Evolutionary conservation across 2,797 vertebrate genomes (phyloP).

Genomic region (Hydrophis major): DNA sequence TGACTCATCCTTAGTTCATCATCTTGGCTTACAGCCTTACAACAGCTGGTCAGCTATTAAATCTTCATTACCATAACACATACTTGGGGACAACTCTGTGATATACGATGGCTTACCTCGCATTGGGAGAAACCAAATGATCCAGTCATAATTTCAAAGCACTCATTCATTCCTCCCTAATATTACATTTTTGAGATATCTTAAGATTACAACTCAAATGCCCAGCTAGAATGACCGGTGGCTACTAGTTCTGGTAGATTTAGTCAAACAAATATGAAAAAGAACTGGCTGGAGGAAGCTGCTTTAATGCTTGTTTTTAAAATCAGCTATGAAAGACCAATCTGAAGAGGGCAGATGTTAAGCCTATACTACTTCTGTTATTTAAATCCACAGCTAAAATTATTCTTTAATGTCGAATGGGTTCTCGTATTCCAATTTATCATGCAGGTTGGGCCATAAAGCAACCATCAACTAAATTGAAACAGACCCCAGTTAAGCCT

Average conservation of each 20-base stretch:
- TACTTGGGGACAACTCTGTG: neutral
- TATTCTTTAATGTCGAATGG: neutral
- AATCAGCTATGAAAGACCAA: neutral
- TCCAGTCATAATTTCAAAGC: neutral
- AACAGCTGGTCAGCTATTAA: too few relatives aligned
- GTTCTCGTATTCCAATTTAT: neutral
- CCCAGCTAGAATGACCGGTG: neutral
- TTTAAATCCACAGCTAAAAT: neutral
- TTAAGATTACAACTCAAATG: neutral
- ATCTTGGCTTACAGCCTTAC: too few relatives aligned
- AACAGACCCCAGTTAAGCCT: neutral
- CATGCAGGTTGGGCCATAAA: neutral
- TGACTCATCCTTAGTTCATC: too few relatives aligned
- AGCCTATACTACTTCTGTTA: neutral
- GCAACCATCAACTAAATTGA: neutral
- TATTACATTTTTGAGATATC: neutral
- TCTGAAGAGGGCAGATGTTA: neutral
- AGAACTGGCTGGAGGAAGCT: neutral
- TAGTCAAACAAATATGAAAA: neutral
- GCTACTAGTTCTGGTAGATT: neutral
- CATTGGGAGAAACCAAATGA: neutral
- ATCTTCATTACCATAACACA: too few relatives aligned
- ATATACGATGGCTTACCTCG: neutral
- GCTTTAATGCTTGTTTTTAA: neutral
- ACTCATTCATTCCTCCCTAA: neutral